Evolutionary conservation across 2,113 vertebrate genomes (phyloP).

Genomic region (Mystacornis crossleyi): DNA sequence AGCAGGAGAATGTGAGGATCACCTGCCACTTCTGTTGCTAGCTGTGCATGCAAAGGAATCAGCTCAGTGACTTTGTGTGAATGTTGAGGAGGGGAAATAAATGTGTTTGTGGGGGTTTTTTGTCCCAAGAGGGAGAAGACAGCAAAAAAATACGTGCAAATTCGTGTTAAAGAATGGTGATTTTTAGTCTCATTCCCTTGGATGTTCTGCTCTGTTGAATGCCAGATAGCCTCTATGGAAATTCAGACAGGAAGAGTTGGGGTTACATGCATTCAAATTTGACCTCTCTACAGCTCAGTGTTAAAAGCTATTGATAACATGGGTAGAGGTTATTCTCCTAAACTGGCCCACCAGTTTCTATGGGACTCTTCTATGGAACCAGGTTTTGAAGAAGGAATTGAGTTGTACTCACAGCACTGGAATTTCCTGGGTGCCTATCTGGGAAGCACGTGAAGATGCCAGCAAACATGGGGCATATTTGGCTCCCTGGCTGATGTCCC

Average conservation of each 20-base stretch:
- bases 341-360: neutral
- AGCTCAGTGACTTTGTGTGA: neutral
- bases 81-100: neutral
- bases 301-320: neutral
- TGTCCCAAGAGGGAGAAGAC: neutral
- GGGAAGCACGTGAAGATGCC: neutral
- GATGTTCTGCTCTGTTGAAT: neutral
- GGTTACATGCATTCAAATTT: neutral
- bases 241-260: neutral
- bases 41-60: neutral
- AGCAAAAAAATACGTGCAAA: neutral
- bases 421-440: neutral
- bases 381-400: neutral
- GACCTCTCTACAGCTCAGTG: neutral
- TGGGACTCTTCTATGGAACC: neutral
- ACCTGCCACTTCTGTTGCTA: neutral
- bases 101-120: neutral
- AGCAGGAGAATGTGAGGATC: neutral
- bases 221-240: neutral
- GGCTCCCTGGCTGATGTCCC: neutral
- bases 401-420: neutral
- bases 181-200: neutral
- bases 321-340: neutral
- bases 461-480: neutral
- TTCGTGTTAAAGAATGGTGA: slow-evolving; percentile 1